Evolutionary conservation across 2,888 invertebrate genomes (phyloP), one percentile per base, ranked within the genome.

Genomic region (Camponotus fellah): DNA sequence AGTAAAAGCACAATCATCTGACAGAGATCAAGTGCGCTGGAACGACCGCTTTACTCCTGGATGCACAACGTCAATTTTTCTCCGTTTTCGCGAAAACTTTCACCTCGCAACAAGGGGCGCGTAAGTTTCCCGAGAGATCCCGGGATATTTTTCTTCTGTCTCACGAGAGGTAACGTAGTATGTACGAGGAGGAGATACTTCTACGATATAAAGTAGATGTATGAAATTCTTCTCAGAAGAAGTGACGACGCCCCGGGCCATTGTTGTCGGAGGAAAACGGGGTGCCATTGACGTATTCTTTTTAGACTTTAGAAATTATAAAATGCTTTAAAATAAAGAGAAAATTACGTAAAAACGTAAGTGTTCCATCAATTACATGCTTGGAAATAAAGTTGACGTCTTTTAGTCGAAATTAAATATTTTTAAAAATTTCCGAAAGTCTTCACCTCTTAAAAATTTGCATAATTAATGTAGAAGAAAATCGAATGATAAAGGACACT

Each of bases 61-160:
- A 68, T 68, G 60, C 80, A 64, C 62, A 76, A 34, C 58, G 74
- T 40, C 68, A 69, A 87, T 88, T 88, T 88, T 85, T 82, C 89
- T 69, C 65, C 71, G 84, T 87, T 85, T 72, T 83, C 87, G 53
- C 58, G 71, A 76, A 69, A 66, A 83, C 66, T 68, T 72, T 34
- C 60, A 56, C 43, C 26, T 49, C 66, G 66, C 53, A 71, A 43
- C n/a, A 60, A 79, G 64, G 62, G 40, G n/a, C 37, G 32, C 81
- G 74, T 37, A 56, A 76, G 82, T 74, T 82, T 82, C 81, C 81
- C 26, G 32, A 60, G 69, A 72, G 65, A 74, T 56, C 74, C 66
- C 40, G 60, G 69, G 82, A 86, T 90, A 89, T 90, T 89, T 89
- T 85, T 88, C 89, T 91, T 86, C 71, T 65, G 83, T 79, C 83